Conservation (phyloP, 2,888 invertebrate species). For the Lasius platythorax region DNA sequence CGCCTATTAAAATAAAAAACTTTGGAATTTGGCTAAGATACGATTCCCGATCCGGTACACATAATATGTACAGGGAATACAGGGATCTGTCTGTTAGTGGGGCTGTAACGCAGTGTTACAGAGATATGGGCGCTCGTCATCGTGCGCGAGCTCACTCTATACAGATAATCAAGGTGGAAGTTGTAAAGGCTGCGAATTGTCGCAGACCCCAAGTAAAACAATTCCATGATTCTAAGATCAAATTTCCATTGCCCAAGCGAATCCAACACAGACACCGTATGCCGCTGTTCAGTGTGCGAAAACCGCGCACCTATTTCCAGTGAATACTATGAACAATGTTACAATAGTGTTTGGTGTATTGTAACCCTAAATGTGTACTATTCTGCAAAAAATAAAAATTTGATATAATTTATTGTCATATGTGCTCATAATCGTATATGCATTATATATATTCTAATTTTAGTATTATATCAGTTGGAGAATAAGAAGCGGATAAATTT, state of each 20-base stretch:
- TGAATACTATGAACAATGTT: conserved; percentile 81
- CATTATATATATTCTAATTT: neutral
- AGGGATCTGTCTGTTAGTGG: conserved; percentile 98
- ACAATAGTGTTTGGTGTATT: conserved; percentile 48
- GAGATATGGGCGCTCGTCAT: conserved; percentile 97
- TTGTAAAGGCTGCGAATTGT: conserved; percentile 95
- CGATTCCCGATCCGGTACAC: conserved; percentile 99
- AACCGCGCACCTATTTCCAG: conserved; percentile 93
- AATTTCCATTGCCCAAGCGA: conserved; percentile 98
- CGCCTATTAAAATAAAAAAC: conserved; percentile 98
- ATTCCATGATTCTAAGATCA: conserved; percentile 98
- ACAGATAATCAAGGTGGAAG: conserved; percentile 98
- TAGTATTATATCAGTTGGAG: neutral
- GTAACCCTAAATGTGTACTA: conserved; percentile 53
- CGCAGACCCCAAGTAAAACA: conserved; percentile 98
- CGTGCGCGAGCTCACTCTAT: conserved; percentile 99
- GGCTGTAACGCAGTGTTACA: conserved; percentile 99
- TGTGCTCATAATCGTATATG: neutral
- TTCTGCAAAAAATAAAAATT: conserved; percentile 67
- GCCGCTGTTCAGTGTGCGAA: conserved; percentile 93
- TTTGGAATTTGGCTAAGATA: conserved; percentile 99
- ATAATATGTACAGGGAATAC: conserved; percentile 99
- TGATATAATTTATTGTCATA: conserved; percentile 31
- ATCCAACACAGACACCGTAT: conserved; percentile 94
- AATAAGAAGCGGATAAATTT: neutral